phyloP scores from a whole-genome alignment of 92 coral and sea anemone genomes.

The Montipora capitata region DNA sequence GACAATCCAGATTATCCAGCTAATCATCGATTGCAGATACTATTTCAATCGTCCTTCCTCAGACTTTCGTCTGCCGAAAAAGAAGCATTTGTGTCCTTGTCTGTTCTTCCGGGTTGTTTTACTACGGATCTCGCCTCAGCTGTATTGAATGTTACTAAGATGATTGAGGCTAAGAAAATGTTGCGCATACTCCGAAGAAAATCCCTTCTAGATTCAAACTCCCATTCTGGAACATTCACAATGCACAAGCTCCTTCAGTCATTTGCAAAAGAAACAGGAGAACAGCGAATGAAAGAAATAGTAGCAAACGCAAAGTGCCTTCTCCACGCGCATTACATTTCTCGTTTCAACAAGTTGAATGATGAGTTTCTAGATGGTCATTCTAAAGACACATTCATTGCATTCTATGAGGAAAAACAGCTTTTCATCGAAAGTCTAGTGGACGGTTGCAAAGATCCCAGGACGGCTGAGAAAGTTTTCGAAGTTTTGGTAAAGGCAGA shows the following conservation, averaged over 20 bases:
- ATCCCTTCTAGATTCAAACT: slow-evolving; percentile 16
- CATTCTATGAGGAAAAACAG: slow-evolving; percentile 3
- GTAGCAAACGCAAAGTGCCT: neutral
- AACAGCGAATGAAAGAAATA: neutral
- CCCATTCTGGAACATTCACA: neutral
- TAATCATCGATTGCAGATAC: neutral
- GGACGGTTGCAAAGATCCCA: neutral
- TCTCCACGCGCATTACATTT: neutral
- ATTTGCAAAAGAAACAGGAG: slow-evolving; percentile 14
- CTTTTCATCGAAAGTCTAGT: neutral
- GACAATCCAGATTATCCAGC: slow-evolving; percentile 22
- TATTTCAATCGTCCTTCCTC: slow-evolving; percentile 21
- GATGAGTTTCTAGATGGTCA: slow-evolving; percentile 8
- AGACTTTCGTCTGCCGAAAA: slow-evolving; percentile 31
- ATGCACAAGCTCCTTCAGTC: slow-evolving; percentile 29
- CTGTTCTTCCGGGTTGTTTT: slow-evolving; percentile 16
- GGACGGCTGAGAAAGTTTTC: neutral
- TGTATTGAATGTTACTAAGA: neutral
- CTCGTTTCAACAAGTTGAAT: slow-evolving; percentile 10
- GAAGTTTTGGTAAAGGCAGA: slow-evolving; percentile 3
- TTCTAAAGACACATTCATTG: neutral
- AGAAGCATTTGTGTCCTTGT: slow-evolving; percentile 1
- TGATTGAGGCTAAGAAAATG: neutral
- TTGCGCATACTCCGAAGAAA: slow-evolving; percentile 12
- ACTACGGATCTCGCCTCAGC: neutral